Evolutionary conservation across 2,888 invertebrate species (phyloP).

Genomic region (Aporophyla lueneburgensis): DNA sequence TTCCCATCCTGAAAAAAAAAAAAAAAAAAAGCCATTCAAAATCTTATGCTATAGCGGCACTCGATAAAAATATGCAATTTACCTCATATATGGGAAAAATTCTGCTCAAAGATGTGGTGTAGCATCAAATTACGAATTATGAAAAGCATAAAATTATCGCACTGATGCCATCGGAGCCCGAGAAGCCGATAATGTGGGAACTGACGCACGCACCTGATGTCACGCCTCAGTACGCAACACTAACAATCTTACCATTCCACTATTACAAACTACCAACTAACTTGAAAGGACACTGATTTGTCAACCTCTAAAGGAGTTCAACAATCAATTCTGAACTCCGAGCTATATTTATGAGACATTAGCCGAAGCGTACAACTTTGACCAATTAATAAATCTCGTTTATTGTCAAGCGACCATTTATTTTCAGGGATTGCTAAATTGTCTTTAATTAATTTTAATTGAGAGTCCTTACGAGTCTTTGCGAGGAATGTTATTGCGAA

Average conservation of each 20-base stretch:
- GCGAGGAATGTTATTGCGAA: slow-evolving; percentile 85
- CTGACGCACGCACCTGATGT: slow-evolving; percentile 69
- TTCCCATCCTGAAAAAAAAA: too few species aligned
- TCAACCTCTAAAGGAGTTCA: slow-evolving; percentile 29
- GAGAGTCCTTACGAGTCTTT: slow-evolving; percentile 85
- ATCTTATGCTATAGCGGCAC: not conserved
- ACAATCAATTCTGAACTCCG: slow-evolving; percentile 30
- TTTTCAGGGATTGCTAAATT: slow-evolving; percentile 89
- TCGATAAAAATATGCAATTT: slow-evolving; percentile 33
- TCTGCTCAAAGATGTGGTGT: slow-evolving; percentile 15
- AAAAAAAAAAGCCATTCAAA: too few species aligned
- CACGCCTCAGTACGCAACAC: slow-evolving; percentile 59
- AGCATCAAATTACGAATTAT: slow-evolving; percentile 62
- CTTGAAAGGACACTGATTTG: slow-evolving; percentile 20
- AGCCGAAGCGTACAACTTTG: slow-evolving; percentile 55
- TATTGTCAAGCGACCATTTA: slow-evolving; percentile 86
- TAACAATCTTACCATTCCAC: slow-evolving; percentile 7
- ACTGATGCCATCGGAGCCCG: slow-evolving; percentile 48
- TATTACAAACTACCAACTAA: slow-evolving; percentile 2
- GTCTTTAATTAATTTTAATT: slow-evolving; percentile 90
- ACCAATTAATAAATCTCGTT: slow-evolving; percentile 86
- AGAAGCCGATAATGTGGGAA: slow-evolving; percentile 70
- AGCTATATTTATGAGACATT: slow-evolving; percentile 34
- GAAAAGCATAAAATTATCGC: slow-evolving; percentile 64
- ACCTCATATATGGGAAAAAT: slow-evolving; percentile 23